Base-by-base conservation (phyloP, 2,888 invertebrate genomes). In the Entomobrya proxima region DNA sequence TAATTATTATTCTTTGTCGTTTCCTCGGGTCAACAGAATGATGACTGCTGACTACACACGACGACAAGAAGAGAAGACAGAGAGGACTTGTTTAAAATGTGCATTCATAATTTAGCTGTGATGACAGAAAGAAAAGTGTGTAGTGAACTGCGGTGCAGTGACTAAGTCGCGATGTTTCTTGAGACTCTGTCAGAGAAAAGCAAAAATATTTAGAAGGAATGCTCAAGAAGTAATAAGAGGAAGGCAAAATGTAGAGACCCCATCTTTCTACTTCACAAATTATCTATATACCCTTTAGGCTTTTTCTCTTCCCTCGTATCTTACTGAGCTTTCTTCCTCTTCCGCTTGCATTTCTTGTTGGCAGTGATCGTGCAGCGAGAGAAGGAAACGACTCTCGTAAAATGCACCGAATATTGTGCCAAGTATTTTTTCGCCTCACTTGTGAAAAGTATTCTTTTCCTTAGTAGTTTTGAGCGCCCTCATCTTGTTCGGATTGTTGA, bases 41-140 rank as follows among this genome's bases (percentile, higher is more conserved):
- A 37, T 58, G 58, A 75, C 72, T 64, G 47, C 30, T 32, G 67
- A 44, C 72, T 72, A 21, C 67, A 55, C 35, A 79, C 52, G 52
- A 79, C 52, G 47, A 50, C 50, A 47, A n/a, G 37, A 72, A 44
- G 9, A 55, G 44, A 27, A 24, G 15, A 27, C 52, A 27, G 13
- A 50, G 9, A 30, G 7, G 44, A 40, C 69, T 84, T 32, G 44
- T 61, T 72, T 69, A 58, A 81, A 83, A 77, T 69, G 83, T 84
- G 78, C 84, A 84, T 84, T 78, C 61, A 84, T 84, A 78, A 84
- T 84, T 84, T 50, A 84, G 72, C 50, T 52, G 30, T 30, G 76
- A 40, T 77, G 84, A 84, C 76, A 64, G 47, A 50, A 52, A 44
- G 44, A 79, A 30, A 79, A 55, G 18, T 30, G n/a, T n/a, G 52